Conservation (phyloP, 2,113 vertebrate species). For the Pheucticus melanocephalus region DNA sequence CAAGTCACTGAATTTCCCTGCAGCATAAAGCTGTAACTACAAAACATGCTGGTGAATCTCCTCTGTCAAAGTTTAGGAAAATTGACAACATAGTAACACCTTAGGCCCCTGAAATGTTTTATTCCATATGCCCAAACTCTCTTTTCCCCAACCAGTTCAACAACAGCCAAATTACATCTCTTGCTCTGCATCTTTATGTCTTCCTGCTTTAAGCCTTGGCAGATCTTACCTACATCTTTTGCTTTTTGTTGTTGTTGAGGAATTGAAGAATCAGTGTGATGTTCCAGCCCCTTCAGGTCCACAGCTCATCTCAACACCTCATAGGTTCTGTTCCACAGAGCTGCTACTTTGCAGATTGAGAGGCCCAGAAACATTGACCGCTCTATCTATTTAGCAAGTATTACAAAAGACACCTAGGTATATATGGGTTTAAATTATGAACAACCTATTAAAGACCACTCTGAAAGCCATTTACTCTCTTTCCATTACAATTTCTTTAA, state of each 20-base stretch:
- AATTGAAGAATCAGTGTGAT: not conserved
- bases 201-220: not conserved
- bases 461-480: not conserved
- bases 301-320: not conserved
- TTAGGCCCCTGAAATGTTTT: not conserved
- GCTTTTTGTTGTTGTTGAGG: not conserved
- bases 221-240: not conserved
- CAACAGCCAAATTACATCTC: not conserved
- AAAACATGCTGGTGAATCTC: not conserved
- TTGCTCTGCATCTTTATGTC: not conserved
- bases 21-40: not conserved
- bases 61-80: not conserved
- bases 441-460: not conserved
- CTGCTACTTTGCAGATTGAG: not conserved
- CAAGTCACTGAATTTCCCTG: not conserved
- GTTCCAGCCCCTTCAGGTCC: not conserved
- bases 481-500: not conserved
- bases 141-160: not conserved
- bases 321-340: not conserved
- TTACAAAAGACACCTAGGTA: not conserved
- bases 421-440: not conserved
- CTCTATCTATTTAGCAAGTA: not conserved
- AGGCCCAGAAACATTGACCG: not conserved
- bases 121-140: not conserved
- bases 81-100: not conserved